Evolutionary conservation across 2,797 vertebrate species (phyloP), one percentile per base, ranked within the genome.

Genomic region (Lacerta bilineata): DNA sequence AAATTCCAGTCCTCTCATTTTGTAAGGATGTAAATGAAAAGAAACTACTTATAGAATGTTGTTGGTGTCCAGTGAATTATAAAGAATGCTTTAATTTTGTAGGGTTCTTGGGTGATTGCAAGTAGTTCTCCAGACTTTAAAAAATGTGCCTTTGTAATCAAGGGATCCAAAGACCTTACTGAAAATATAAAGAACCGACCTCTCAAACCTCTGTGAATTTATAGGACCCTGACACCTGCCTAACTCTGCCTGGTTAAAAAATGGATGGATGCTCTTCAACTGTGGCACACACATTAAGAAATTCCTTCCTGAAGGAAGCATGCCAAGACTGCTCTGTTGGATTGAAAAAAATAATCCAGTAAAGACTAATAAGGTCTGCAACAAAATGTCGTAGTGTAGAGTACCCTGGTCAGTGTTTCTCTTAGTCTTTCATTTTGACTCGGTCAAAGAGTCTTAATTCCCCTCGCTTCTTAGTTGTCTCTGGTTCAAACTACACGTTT

Each of bases 1-100:
- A 90, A 89, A 92, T 80, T 85, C 86, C 84, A 93, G 68, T 85
- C 92, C 87, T 86, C 36, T 64, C 33, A 82, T 77, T 96, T 0
- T 90, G 6, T 90, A 85, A 91, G 61, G 82, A 90, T 85, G 8
- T 29, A 86, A 33, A 36, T 83, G 41, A 43, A 86, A 88, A 91
- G 89, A 8, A 46, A 46, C 86, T 91, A 71, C 86, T 76, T 87
- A 0, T 50, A 29, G 75, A 85, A 91, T 85, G 27, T 82, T 84
- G 18, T 76, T 91, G 84, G 85, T 74, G 85, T 64, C 88, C 77
- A 89, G 71, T 69, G 39, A 43, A 72, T 84, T 86, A 41, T 39
- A 46, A 27, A 29, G 33, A 27, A 61, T 66, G 13, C 23, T 61
- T 64, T 9, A 64, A 15, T 87, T 88, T 69, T 79, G 27, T 4